Evolutionary conservation across 2,113 vertebrate species (phyloP).

Genomic region (Phycodurus eques): DNA sequence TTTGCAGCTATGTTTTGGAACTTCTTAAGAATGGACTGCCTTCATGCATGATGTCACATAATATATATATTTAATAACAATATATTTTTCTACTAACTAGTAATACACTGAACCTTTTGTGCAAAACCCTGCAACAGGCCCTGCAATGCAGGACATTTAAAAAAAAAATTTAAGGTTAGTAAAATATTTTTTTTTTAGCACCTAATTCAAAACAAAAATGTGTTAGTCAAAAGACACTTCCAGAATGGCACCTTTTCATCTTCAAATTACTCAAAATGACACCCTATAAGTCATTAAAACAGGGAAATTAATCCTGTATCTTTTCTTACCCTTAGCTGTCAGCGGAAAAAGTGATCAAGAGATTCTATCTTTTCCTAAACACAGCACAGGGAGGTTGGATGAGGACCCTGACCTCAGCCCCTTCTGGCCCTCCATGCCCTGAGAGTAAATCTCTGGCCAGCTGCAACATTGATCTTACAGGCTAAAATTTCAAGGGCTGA

Average conservation of each 20-base stretch:
- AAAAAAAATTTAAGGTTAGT: neutral
- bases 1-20: neutral
- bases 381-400: constrained; percentile 55
- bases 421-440: constrained; percentile 19
- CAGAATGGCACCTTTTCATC: neutral
- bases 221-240: neutral
- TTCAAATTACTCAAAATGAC: neutral
- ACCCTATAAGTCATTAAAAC: neutral
- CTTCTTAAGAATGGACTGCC: neutral
- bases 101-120: neutral
- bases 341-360: constrained; percentile 42
- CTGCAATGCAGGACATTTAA: neutral
- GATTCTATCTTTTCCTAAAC: constrained; percentile 55
- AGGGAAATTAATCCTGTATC: neutral
- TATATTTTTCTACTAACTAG: neutral
- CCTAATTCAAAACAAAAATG: neutral
- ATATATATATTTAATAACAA: neutral
- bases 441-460: constrained; percentile 56
- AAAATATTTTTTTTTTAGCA: constrained; percentile 1
- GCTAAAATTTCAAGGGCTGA: constrained; percentile 72
- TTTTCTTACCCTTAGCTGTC: constrained; percentile 21
- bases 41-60: neutral
- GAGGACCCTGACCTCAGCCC: constrained; percentile 61
- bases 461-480: constrained; percentile 71
- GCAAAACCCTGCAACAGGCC: neutral